Percentiles rank a stretch among this genome's conserved stretches.
Conservation (phyloP, 2,888 invertebrate genomes). For the Chymomyza fuscimana region DNA sequence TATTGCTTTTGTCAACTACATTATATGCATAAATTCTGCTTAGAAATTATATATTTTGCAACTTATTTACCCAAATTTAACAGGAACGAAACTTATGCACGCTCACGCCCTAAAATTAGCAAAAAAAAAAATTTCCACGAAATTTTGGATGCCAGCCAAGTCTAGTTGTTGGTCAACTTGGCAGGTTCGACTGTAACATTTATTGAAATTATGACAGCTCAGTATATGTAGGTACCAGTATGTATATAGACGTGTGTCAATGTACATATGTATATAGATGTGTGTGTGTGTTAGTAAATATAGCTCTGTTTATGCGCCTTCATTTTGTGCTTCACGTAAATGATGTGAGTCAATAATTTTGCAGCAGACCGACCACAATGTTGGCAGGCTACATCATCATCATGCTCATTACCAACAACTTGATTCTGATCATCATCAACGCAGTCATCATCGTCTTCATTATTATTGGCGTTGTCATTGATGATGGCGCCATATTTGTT, state of each 20-base stretch:
- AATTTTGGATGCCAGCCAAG: background rate
- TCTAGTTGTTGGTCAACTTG: background rate
- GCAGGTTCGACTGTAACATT: background rate
- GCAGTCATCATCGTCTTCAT: slow-evolving; percentile 37
- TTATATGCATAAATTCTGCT: too few species aligned
- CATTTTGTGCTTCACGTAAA: background rate
- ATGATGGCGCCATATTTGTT: slow-evolving; percentile 71
- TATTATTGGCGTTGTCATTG: slow-evolving; percentile 43
- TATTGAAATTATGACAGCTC: background rate
- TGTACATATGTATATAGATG: background rate
- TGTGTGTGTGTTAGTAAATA: slow-evolving; percentile 4
- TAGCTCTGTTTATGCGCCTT: background rate
- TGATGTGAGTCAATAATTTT: slow-evolving; percentile 51
- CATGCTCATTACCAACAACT: slow-evolving; percentile 8
- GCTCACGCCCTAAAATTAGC: too few species aligned
- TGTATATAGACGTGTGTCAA: background rate
- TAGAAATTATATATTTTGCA: too few species aligned
- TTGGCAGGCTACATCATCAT: slow-evolving; percentile 20
- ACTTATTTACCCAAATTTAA: too few species aligned
- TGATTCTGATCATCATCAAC: slow-evolving; percentile 27
- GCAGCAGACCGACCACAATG: slow-evolving; percentile 23
- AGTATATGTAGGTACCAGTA: background rate
- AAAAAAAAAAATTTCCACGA: background rate
- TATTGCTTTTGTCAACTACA: too few species aligned
- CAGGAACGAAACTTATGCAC: too few species aligned